These are phyloP conservation scores for Lampris megalopsis DNA, from an alignment of 2,113 vertebrate species.

Conservation along the genomic window DNA sequence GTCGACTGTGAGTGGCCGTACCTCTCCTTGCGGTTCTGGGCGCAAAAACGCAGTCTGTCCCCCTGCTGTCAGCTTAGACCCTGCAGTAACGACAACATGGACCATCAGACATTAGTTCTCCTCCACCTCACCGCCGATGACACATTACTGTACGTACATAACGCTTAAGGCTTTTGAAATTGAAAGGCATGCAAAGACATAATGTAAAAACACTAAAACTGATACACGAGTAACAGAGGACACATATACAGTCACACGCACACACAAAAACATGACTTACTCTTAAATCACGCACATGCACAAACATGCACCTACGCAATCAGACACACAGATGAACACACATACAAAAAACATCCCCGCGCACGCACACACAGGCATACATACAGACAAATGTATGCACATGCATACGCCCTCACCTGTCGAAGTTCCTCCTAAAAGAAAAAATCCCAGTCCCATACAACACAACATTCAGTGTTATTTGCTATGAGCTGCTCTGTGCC, in stretches of 20 bases:
- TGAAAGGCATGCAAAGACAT: too few species aligned
- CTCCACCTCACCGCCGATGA: slow-evolving; percentile 12
- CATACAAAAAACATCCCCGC: neutral
- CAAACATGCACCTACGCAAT: neutral
- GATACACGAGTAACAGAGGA: too few species aligned
- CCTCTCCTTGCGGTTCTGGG: slow-evolving; percentile 71
- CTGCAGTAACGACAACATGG: slow-evolving; percentile 56
- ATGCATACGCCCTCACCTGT: slow-evolving; percentile 54
- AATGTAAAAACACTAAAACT: too few species aligned
- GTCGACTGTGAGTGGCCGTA: slow-evolving; percentile 49
- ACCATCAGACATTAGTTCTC: slow-evolving; percentile 23
- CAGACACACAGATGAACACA: neutral
- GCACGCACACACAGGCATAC: too few species aligned
- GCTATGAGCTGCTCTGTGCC: slow-evolving; percentile 49
- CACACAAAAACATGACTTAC: neutral
- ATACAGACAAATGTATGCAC: neutral
- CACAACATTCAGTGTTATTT: slow-evolving; percentile 49
- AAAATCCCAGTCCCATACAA: slow-evolving; percentile 51
- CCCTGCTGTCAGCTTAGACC: slow-evolving; percentile 58
- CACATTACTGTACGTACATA: neutral
- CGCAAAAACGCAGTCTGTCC: slow-evolving; percentile 49
- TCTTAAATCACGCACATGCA: neutral
- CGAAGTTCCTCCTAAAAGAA: slow-evolving; percentile 42
- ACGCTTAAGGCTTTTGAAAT: neutral
- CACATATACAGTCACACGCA: neutral